Conservation (phyloP, 2,888 invertebrate genomes). For the Tachystola acroxantha region DNA sequence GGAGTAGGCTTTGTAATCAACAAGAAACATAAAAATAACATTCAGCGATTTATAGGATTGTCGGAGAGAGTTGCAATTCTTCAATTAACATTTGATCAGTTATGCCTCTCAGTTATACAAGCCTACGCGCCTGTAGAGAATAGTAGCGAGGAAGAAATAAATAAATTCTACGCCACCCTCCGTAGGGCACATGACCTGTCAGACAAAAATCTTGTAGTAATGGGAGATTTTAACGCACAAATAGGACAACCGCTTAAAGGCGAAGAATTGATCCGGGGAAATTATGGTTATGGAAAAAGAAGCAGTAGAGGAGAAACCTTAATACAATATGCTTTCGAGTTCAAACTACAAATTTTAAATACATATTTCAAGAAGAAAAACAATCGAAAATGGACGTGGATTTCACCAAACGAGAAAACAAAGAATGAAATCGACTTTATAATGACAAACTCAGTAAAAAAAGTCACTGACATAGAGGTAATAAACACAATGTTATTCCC, state of each 20-base stretch:
- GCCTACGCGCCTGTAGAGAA: not conserved
- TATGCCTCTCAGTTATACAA: not conserved
- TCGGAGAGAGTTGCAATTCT: not conserved
- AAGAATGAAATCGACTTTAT: constrained; percentile 1
- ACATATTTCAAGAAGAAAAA: constrained; percentile 1
- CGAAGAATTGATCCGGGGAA: not conserved
- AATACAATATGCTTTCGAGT: not conserved
- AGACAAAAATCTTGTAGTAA: not conserved
- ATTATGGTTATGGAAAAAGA: not conserved
- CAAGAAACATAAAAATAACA: not conserved
- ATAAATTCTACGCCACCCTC: not conserved
- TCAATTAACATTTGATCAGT: not conserved
- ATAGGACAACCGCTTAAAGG: constrained; percentile 5
- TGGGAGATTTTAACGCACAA: too few species aligned
- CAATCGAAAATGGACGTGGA: not conserved
- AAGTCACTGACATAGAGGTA: not conserved
- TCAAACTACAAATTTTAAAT: not conserved
- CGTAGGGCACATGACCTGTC: not conserved
- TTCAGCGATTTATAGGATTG: not conserved
- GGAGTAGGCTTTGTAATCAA: constrained; percentile 2
- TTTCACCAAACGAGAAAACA: not conserved
- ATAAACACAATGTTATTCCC: not conserved
- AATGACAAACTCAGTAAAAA: not conserved
- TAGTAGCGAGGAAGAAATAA: not conserved
- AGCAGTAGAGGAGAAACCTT: not conserved